Evolutionary conservation across 2,113 vertebrate genomes (phyloP), one percentile per base, ranked within the genome.

Genomic region (Nanger granti): DNA sequence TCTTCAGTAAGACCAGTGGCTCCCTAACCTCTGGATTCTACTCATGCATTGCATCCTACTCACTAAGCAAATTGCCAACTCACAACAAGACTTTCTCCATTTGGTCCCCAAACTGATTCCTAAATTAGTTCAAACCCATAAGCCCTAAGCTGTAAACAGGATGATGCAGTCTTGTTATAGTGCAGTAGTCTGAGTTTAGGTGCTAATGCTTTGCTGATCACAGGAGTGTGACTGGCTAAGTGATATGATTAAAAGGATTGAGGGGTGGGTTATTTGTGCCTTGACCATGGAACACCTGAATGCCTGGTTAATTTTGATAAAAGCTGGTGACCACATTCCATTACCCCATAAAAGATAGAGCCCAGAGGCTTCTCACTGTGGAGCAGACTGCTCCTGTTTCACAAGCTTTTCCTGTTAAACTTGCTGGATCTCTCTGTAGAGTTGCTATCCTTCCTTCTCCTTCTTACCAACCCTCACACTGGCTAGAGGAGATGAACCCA

Each of bases 301-400:
- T 84, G 52, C 55, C 69, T 80, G 34, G 60, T 37, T 97, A 89
- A 92, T 80, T 93, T 84, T 93, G 59, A 89, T 95, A 95, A 96
- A 94, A 96, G 49, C 34, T 88, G 10, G 4, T 91, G 28, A 84
- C 28, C 69, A 83, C 8, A n/a, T 96, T 92, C 66, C 80, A 91
- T 88, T 96, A 96, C 10, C 47, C 44, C 2, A 31, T 82, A 66
- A 96, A 94, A 86, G 55, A 59, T 1, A 97, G 59, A 34, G 66
- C 69, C 52, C 84, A 84, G 59, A 92, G 41, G 91, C 18, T 22
- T 64, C 37, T 87, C n/a, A 79, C 14, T 54, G 22, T 60, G 49
- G 15, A 49, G 34, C 20, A 85, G n/a, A 59, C 85, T 54, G 4
- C 79, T 95, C 37, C 26, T 79, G 8, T 79, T 91, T 91, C 64